Conservation (phyloP, 2,113 vertebrate species). For the Peromyscus maniculatus region DNA sequence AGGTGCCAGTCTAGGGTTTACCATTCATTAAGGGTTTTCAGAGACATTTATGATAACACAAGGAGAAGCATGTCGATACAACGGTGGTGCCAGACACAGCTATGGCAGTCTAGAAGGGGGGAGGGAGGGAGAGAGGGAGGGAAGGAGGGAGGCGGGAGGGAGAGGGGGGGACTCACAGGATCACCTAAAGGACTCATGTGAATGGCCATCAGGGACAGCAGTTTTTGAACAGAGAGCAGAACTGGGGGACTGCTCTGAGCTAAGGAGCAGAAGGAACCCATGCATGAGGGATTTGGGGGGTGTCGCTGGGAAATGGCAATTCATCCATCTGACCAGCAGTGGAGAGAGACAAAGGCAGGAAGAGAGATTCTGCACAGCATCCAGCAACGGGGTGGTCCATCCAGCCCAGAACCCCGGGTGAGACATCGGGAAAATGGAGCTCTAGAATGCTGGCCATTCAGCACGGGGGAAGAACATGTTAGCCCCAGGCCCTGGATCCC, state of each 20-base stretch:
- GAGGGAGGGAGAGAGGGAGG: neutral
- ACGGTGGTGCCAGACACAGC: neutral
- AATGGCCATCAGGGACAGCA: neutral
- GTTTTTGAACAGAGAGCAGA: neutral
- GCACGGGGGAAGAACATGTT: neutral
- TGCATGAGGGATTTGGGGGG: neutral
- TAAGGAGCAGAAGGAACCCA: neutral
- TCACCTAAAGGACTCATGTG: neutral
- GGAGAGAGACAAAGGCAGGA: neutral
- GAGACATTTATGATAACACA: neutral
- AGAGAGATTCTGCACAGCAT: neutral
- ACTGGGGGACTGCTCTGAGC: neutral
- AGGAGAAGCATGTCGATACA: neutral
- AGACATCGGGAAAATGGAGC: no score
- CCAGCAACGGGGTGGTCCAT: neutral
- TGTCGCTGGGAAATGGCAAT: accelerated
- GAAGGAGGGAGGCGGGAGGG: neutral
- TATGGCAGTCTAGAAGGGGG: neutral
- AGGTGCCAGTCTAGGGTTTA: neutral
- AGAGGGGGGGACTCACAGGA: neutral
- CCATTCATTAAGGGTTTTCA: neutral
- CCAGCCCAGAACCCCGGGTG: accelerated
- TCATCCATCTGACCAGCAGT: neutral
- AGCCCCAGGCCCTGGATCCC: no score
- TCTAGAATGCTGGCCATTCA: neutral